Evolutionary conservation across 2,113 vertebrate genomes (phyloP).

Genomic region (Empidonax alnorum): DNA sequence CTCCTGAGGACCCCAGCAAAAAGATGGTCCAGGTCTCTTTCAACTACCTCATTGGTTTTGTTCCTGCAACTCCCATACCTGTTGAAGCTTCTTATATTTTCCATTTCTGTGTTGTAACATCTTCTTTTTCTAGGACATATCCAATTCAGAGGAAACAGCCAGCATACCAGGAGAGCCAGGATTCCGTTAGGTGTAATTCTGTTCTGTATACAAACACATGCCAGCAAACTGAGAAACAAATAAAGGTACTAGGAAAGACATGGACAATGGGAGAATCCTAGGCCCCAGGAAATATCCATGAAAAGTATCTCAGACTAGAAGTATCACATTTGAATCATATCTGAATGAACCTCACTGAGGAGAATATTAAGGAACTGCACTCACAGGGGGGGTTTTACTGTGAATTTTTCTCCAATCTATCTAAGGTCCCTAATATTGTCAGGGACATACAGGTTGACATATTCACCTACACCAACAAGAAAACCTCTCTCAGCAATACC

Average conservation of each 20-base stretch:
- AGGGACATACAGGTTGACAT: not conserved
- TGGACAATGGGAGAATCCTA: not conserved
- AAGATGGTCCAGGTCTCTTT: not conserved
- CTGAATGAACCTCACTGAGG: not conserved
- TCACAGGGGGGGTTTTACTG: not conserved
- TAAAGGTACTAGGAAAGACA: not conserved
- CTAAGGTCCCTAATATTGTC: not conserved
- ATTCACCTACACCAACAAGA: not conserved
- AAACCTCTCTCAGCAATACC: not conserved
- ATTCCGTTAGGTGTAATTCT: not conserved
- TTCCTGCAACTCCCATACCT: not conserved
- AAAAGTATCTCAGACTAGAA: not conserved
- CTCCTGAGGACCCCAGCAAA: not conserved
- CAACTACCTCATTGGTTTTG: not conserved
- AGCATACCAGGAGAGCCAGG: not conserved
- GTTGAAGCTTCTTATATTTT: not conserved
- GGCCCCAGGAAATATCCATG: not conserved
- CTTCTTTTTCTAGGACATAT: not conserved
- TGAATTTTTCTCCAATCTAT: not conserved
- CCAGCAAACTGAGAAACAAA: not conserved
- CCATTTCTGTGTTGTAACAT: not conserved
- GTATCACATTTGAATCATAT: not conserved
- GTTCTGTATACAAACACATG: not conserved
- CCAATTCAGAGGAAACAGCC: not conserved
- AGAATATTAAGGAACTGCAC: not conserved